Conservation (phyloP, 1,140 invertebrate species). For the Bombus difficillimus region DNA sequence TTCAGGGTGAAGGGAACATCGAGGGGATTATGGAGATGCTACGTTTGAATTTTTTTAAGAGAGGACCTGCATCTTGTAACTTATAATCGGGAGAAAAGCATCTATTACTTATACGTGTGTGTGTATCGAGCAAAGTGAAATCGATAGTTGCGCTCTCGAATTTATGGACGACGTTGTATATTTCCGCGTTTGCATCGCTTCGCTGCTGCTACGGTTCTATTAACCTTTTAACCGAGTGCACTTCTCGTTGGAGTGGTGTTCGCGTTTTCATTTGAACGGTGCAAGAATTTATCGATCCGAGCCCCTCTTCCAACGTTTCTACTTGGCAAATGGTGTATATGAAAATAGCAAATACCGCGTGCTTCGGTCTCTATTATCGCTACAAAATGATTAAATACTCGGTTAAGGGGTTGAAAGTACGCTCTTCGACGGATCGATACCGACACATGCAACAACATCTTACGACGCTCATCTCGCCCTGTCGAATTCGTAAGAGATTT, state of each 20-base stretch:
- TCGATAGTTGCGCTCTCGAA: neutral
- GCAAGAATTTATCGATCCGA: conserved; percentile 25
- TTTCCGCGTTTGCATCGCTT: conserved; percentile 1
- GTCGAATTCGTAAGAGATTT: conserved; percentile 16
- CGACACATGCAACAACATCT: neutral
- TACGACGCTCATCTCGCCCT: neutral
- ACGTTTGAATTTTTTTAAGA: neutral
- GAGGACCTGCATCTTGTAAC: neutral
- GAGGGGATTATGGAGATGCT: neutral
- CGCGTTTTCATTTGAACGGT: neutral
- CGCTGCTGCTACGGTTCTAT: conserved; percentile 1
- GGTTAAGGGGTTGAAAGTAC: neutral
- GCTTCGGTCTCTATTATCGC: neutral
- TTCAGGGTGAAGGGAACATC: neutral
- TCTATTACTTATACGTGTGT: neutral
- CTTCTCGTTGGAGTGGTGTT: neutral
- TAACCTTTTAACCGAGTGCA: conserved; percentile 43
- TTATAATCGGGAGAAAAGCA: neutral
- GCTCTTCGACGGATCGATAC: neutral
- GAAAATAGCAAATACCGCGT: too few relatives aligned
- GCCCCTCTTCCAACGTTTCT: neutral
- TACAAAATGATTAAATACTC: neutral
- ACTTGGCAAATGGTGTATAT: neutral
- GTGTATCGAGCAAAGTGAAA: neutral
- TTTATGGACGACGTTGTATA: neutral